Percentiles rank a stretch among this genome's conserved stretches.
phyloP scores from a whole-genome alignment of 2,888 invertebrate genomes.

The Carcina quercana region DNA sequence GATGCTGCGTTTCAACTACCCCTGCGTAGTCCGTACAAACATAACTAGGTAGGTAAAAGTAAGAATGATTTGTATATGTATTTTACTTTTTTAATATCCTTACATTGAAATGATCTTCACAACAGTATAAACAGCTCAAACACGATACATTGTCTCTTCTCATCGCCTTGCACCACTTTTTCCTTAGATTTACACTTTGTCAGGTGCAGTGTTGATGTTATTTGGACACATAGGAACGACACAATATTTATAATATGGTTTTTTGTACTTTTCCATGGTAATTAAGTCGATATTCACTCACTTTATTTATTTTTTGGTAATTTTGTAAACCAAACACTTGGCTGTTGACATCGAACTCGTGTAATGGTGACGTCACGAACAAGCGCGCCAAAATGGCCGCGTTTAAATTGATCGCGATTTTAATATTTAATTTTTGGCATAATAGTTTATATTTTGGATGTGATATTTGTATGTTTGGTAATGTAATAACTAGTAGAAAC shows the following conservation, averaged over 20 bases:
- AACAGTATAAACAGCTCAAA: neutral
- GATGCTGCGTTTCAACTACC: too few species aligned
- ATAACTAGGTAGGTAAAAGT: neutral
- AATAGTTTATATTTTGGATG: neutral
- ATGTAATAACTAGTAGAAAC: constrained; percentile 3
- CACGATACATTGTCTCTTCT: constrained; percentile 1
- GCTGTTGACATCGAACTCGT: too few species aligned
- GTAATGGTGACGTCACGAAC: neutral
- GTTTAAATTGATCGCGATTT: neutral
- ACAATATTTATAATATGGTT: constrained; percentile 1
- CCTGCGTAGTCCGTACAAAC: too few species aligned
- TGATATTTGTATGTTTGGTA: neutral
- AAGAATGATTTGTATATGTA: neutral
- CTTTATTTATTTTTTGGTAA: neutral
- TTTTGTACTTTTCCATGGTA: neutral
- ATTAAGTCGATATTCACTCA: neutral
- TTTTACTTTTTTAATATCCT: neutral
- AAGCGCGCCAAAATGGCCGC: neutral
- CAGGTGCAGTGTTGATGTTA: neutral
- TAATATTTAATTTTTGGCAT: neutral
- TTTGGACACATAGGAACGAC: neutral
- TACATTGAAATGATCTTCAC: neutral
- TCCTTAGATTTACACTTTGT: neutral
- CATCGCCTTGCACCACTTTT: neutral
- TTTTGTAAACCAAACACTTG: neutral